These are phyloP conservation scores for Halesus radiatus DNA, from an alignment of 1,140 invertebrate genomes.

Conservation along the genomic window DNA sequence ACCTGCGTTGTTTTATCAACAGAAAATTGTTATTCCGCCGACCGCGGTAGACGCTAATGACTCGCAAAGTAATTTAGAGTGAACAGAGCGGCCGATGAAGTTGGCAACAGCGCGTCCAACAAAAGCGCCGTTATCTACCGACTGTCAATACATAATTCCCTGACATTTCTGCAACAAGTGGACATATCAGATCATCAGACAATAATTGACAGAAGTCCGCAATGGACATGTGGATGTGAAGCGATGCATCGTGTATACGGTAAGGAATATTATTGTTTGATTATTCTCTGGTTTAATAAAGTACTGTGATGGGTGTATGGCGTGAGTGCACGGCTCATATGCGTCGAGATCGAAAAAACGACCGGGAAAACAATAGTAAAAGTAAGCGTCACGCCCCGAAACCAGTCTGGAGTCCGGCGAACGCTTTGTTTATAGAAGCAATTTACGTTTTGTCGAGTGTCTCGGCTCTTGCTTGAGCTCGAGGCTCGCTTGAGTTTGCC, in stretches of 20 bases:
- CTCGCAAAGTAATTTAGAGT: neutral
- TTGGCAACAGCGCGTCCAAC: slow-evolving; percentile 26
- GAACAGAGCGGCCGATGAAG: neutral
- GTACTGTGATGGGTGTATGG: too few species aligned
- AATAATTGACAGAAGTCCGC: neutral
- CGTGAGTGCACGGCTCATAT: slow-evolving; percentile 27
- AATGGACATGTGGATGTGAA: neutral
- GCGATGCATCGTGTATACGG: neutral
- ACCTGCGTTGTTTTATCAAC: too few species aligned
- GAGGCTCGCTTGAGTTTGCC: slow-evolving; percentile 29
- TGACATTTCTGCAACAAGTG: slow-evolving; percentile 30
- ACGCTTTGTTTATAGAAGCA: slow-evolving; percentile 46
- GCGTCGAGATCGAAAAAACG: slow-evolving; percentile 31
- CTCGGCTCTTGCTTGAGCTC: slow-evolving; percentile 13
- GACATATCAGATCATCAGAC: neutral
- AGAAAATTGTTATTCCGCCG: too few species aligned
- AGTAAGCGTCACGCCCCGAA: slow-evolving; percentile 46
- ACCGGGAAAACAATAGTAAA: slow-evolving; percentile 38
- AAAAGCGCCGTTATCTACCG: slow-evolving; percentile 22
- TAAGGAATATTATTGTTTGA: too few species aligned
- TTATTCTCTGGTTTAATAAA: too few species aligned
- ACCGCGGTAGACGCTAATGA: slow-evolving; percentile 1
- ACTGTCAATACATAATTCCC: slow-evolving; percentile 15
- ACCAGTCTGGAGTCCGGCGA: slow-evolving; percentile 28
- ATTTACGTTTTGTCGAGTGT: slow-evolving; percentile 61